Conservation (phyloP, 2,797 vertebrate genomes). For the Sebastes hubbsi region DNA sequence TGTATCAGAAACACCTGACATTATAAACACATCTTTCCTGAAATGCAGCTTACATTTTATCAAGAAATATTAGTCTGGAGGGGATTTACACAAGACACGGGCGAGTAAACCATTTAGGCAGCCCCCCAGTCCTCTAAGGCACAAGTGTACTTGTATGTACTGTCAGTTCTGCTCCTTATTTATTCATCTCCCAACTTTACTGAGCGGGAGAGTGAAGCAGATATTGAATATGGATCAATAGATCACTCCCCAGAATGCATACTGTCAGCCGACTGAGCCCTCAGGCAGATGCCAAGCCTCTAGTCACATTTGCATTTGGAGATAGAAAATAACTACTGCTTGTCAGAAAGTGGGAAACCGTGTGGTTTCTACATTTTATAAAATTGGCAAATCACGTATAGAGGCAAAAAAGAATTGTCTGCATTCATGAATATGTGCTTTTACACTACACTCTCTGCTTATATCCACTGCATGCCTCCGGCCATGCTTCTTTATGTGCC, state of each 20-base stretch:
- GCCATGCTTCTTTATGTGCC: constrained; percentile 32
- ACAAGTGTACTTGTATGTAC: constrained; percentile 50
- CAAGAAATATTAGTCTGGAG: constrained; percentile 2
- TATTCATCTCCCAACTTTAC: constrained; percentile 79
- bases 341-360: constrained; percentile 51
- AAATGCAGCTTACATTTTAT: background rate
- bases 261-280: constrained; percentile 79
- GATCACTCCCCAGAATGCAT: constrained; percentile 79
- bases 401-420: constrained; percentile 13
- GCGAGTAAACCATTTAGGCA: constrained; percentile 37
- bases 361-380: constrained; percentile 43
- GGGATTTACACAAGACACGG: constrained; percentile 26
- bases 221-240: constrained; percentile 84
- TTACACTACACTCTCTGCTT: background rate
- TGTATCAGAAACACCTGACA: background rate
- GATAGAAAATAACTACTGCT: constrained; percentile 73
- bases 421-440: constrained; percentile 3
- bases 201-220: constrained; percentile 73
- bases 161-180: constrained; percentile 75
- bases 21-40: background rate
- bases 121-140: constrained; percentile 36
- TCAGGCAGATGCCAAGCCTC: constrained; percentile 74
- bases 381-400: constrained; percentile 44
- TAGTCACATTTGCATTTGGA: constrained; percentile 78
- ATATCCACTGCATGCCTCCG: background rate